phyloP scores from a whole-genome alignment of 2,797 vertebrate genomes.

The Silurus aristotelis region DNA sequence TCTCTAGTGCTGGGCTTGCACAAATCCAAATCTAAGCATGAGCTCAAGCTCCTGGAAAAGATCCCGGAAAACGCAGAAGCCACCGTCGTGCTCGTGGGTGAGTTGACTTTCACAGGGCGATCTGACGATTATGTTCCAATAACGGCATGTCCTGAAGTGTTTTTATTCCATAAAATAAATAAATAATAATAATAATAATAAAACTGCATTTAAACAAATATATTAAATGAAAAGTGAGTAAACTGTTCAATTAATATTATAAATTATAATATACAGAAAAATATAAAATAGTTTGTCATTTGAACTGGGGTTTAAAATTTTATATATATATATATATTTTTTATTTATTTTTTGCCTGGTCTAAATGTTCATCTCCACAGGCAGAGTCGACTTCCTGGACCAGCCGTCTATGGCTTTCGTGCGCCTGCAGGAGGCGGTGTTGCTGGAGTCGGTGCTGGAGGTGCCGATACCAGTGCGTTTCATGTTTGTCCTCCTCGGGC shows the following conservation, averaged over 20 bases:
- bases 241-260: too few relatives aligned
- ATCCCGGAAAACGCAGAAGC: slow-evolving; percentile 94
- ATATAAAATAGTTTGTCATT: too few relatives aligned
- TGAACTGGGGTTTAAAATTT: too few relatives aligned
- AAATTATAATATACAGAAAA: too few relatives aligned
- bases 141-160: background rate
- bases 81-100: slow-evolving; percentile 94
- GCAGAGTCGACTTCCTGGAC: slow-evolving; percentile 92
- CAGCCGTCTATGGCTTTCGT: slow-evolving; percentile 98
- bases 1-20: slow-evolving; percentile 75
- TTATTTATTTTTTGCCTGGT: background rate
- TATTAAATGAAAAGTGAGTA: too few relatives aligned
- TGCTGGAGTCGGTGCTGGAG: slow-evolving; percentile 92
- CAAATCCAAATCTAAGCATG: slow-evolving; percentile 93
- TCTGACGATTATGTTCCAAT: background rate
- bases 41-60: slow-evolving; percentile 96
- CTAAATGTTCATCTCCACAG: slow-evolving; percentile 64
- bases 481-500: slow-evolving; percentile 93
- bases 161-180: background rate
- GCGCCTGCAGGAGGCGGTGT: slow-evolving; percentile 88
- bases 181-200: too few relatives aligned
- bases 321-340: too few relatives aligned
- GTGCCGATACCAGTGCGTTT: slow-evolving; percentile 93
- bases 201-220: too few relatives aligned
- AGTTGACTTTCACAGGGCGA: slow-evolving; percentile 51